These are phyloP conservation scores for Hipparchia sbordonii DNA, from an alignment of 2,888 invertebrate species.

Conservation along the genomic window DNA sequence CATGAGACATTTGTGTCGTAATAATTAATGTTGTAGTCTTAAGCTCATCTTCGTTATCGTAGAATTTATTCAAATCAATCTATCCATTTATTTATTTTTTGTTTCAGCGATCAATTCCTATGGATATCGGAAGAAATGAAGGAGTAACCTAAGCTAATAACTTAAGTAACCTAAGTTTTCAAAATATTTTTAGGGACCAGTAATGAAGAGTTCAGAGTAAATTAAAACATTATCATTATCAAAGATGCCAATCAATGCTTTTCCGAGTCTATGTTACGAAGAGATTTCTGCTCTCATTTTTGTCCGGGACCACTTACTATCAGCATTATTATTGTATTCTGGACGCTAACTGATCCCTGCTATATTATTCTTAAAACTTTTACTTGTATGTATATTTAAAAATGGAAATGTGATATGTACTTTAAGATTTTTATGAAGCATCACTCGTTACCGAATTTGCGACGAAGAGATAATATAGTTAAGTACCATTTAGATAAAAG, in stretches of 20 bases:
- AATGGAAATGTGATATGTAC: constrained; percentile 14
- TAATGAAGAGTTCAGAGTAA: neutral
- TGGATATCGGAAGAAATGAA: constrained; percentile 85
- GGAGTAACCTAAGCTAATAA: neutral
- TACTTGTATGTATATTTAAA: neutral
- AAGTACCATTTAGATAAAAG: too few relatives aligned
- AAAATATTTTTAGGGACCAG: constrained; percentile 13
- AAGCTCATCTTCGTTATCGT: too few relatives aligned
- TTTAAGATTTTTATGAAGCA: neutral
- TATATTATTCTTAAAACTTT: neutral
- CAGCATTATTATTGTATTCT: neutral
- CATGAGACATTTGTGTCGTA: too few relatives aligned
- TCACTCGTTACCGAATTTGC: constrained; percentile 6
- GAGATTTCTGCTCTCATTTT: too few relatives aligned
- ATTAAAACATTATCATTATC: neutral
- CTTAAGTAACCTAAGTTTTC: neutral
- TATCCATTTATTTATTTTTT: constrained; percentile 41
- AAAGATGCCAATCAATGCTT: neutral
- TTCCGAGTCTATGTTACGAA: neutral
- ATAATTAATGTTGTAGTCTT: too few relatives aligned
- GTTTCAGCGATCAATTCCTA: constrained; percentile 87
- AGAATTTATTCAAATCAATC: neutral
- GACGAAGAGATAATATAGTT: neutral
- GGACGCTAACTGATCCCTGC: neutral
- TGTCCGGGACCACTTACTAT: neutral